Evolutionary conservation across 2,888 invertebrate species (phyloP), one percentile per base, ranked within the genome.

Genomic region (Taenaris catops): DNA sequence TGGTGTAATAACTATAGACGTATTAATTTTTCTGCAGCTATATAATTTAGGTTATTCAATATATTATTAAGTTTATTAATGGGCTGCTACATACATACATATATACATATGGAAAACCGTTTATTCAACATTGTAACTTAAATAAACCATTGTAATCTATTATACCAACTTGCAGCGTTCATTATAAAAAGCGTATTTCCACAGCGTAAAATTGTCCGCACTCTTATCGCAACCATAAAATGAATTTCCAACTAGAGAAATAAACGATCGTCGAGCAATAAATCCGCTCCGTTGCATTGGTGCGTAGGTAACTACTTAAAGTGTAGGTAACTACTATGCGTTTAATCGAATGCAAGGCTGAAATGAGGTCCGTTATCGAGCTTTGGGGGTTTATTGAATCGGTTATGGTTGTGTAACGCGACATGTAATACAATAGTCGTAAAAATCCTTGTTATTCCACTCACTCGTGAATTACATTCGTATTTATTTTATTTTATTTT

Each of bases 121-220:
- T 12, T 5, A 25, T 8, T 5, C 4, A 14, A 3, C 14, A 14
- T 23, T 23, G 23, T 4, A 9, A 23, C 9, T 3, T 14, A 14
- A 14, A 4, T 14, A 14, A n/a, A n/a, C n/a, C n/a, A n/a, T n/a
- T n/a, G 16, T 17, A 34, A 38, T 42, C 29, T 34, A 39, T 37
- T 34, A 34, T 43, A 25, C 36, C 39, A 37, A 41, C 37, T 33
- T 24, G 27, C 31, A 33, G 9, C 37, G 42, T 59, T 62, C 62
- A 61, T 63, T 62, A 67, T 57, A 65, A 58, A 62, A 53, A 38
- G 41, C 58, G 46, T 49, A 58, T 61, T 60, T 59, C 55, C 74
- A 73, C 51, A 53, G 75, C 81, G 78, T 68, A 72, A 81, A 83
- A 83, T 83, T 81, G 66, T 73, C 57, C 59, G 45, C 35, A 47